Percentiles rank a stretch among this genome's conserved stretches.
Conservation (phyloP, 2,113 vertebrate genomes). For the Cacatua alba region DNA sequence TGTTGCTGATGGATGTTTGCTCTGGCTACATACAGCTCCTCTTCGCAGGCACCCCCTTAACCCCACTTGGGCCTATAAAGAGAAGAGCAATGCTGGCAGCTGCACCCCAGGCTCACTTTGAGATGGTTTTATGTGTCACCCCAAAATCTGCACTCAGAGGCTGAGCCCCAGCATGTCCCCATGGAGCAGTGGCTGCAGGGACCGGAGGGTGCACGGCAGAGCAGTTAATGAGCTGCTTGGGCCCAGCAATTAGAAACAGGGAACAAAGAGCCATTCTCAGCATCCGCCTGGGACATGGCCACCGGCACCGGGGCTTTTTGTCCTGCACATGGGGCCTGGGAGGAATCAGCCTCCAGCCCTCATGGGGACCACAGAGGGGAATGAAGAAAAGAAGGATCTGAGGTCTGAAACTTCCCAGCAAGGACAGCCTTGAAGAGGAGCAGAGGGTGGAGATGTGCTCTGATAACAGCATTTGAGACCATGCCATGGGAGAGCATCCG, state of each 20-base stretch:
- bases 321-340: accelerated
- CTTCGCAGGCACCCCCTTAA: not conserved
- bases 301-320: not conserved
- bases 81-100: accelerated
- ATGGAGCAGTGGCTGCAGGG: not conserved
- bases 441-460: not conserved
- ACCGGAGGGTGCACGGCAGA: not conserved
- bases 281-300: not conserved
- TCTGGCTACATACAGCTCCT: accelerated
- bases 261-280: conserved; percentile 43
- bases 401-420: not conserved
- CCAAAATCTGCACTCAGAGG: not conserved
- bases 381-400: not conserved
- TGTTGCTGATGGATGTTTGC: no score
- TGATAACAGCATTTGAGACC: not conserved
- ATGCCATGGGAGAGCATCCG: not conserved
- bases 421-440: not conserved
- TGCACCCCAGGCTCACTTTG: not conserved
- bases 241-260: not conserved
- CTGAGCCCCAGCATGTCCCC: not conserved
- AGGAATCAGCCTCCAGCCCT: not conserved
- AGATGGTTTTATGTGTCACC: not conserved
- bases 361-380: accelerated
- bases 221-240: conserved; percentile 9
- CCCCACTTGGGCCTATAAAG: not conserved